phyloP scores from a whole-genome alignment of 2,113 vertebrate genomes.

The Equus przewalskii region DNA sequence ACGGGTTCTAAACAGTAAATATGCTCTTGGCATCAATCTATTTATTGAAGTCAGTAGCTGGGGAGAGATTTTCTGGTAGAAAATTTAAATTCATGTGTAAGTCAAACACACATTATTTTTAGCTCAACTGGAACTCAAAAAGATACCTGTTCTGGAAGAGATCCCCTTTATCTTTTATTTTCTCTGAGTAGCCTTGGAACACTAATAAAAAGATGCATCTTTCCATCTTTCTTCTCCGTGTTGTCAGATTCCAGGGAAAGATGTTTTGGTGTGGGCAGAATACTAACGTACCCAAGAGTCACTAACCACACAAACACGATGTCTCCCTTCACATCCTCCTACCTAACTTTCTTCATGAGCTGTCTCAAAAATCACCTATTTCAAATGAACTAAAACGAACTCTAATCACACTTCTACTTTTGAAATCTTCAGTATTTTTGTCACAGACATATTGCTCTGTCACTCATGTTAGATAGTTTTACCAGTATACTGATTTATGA shows the following conservation, averaged over 20 bases:
- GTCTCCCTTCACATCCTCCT: not conserved
- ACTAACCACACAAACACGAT: not conserved
- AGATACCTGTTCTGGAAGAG: not conserved
- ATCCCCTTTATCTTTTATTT: not conserved
- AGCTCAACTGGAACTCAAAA: not conserved
- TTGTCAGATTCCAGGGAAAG: not conserved
- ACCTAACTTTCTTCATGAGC: not conserved
- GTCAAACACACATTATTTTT: conserved; percentile 47
- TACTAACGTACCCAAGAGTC: not conserved
- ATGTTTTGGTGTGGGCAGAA: not conserved
- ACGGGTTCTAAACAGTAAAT: conserved; percentile 30
- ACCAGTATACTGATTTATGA: not conserved
- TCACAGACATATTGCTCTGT: not conserved
- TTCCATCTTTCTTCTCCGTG: not conserved
- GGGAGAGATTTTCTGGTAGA: conserved; percentile 10
- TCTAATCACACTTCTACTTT: not conserved
- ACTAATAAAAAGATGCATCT: not conserved
- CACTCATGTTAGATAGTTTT: not conserved
- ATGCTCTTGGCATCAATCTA: not conserved
- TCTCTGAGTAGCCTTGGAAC: not conserved
- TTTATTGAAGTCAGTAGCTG: not conserved
- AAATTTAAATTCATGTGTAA: conserved; percentile 56
- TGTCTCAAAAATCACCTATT: conserved; percentile 6
- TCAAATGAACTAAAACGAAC: conserved; percentile 19
- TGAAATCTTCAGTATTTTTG: conserved; percentile 52